Evolutionary conservation across 1,140 invertebrate species (phyloP).

Genomic region (Papilio xuthus): DNA sequence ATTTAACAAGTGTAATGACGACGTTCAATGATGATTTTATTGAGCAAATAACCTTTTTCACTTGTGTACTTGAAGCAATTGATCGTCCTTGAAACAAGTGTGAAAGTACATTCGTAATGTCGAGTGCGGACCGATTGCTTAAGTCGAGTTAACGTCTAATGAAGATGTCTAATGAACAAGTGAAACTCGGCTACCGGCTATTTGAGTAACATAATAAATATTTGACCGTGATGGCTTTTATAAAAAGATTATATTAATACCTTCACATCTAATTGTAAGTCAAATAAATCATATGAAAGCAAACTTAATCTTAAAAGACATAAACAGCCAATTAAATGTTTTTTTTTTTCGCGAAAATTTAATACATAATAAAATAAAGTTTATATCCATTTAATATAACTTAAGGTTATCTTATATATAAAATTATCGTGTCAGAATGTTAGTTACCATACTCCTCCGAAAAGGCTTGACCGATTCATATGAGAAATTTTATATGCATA

Average conservation of each 20-base stretch:
- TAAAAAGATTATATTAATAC: background rate
- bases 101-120: slow-evolving; percentile 35
- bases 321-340: background rate
- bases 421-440: no score
- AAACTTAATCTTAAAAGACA: no score
- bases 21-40: slow-evolving; percentile 45
- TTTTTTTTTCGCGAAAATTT: background rate
- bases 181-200: slow-evolving; percentile 11
- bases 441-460: no score
- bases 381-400: background rate
- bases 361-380: background rate
- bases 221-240: background rate
- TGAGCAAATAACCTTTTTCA: slow-evolving; percentile 48
- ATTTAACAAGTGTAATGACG: background rate
- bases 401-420: background rate
- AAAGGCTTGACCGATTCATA: no score
- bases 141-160: slow-evolving; percentile 16
- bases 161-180: slow-evolving; percentile 10
- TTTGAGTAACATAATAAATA: background rate
- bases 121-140: slow-evolving; percentile 4
- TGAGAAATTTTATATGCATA: no score
- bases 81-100: slow-evolving; percentile 41
- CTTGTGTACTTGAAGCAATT: slow-evolving; percentile 37
- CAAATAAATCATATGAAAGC: no score
- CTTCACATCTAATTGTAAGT: background rate